These are phyloP conservation scores for Australoheros facetus DNA, from an alignment of 2,797 vertebrate genomes.

Conservation along the genomic window DNA sequence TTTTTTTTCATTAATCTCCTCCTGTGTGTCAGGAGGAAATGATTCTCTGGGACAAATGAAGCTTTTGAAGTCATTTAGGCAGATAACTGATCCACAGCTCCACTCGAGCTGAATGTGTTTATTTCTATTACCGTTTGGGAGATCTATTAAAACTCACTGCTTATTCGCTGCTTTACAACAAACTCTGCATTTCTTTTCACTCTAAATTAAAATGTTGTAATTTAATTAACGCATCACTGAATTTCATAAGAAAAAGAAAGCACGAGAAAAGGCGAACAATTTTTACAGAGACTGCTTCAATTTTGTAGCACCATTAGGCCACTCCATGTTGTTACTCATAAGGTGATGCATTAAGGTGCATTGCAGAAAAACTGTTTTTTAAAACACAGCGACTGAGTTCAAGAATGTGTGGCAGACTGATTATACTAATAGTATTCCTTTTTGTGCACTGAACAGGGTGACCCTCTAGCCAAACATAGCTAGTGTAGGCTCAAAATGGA, in stretches of 20 bases:
- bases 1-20: background rate
- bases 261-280: background rate
- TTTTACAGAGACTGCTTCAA: constrained; percentile 4
- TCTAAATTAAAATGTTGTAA: constrained; percentile 36
- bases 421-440: background rate
- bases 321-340: constrained; percentile 18
- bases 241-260: constrained; percentile 9
- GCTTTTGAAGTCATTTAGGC: constrained; percentile 29
- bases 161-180: constrained; percentile 4
- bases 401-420: background rate
- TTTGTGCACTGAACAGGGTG: background rate
- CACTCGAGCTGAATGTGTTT: constrained; percentile 30
- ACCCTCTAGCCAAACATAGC: background rate
- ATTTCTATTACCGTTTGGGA: constrained; percentile 13
- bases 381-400: background rate
- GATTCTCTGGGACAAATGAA: constrained; percentile 29
- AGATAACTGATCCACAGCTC: constrained; percentile 30
- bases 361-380: background rate
- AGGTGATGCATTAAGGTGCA: background rate
- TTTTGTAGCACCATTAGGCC: constrained; percentile 15
- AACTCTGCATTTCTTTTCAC: constrained; percentile 14
- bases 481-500: background rate
- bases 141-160: constrained; percentile 26
- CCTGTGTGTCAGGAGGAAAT: constrained; percentile 15
- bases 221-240: constrained; percentile 6